These are phyloP conservation scores for Neoitamus cyanurus DNA, from an alignment of 2,888 invertebrate genomes.

Conservation along the genomic window DNA sequence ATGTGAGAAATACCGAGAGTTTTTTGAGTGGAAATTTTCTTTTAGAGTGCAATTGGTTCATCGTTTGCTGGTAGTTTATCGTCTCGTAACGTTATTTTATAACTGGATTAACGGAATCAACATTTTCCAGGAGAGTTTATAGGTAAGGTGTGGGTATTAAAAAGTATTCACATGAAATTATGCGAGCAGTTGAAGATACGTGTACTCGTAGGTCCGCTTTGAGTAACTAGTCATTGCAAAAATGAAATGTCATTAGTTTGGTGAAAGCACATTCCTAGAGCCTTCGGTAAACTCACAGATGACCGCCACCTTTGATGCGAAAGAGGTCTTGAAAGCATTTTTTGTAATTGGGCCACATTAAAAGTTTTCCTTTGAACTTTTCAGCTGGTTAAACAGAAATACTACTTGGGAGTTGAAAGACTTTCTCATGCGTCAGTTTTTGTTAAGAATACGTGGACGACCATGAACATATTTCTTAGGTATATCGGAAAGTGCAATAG, in stretches of 20 bases:
- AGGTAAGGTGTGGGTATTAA: too few species aligned
- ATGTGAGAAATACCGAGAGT: not conserved
- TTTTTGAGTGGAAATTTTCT: not conserved
- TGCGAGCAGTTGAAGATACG: not conserved
- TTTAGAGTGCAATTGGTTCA: not conserved
- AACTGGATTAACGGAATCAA: not conserved
- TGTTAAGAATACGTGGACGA: too few species aligned
- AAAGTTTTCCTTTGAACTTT: not conserved
- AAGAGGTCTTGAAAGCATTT: not conserved
- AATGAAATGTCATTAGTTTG: too few species aligned
- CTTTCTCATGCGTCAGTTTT: too few species aligned
- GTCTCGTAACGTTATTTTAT: not conserved
- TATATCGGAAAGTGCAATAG: too few species aligned
- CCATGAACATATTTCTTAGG: too few species aligned
- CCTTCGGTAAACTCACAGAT: not conserved
- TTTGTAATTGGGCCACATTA: not conserved
- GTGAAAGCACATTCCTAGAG: too few species aligned
- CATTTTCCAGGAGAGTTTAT: not conserved
- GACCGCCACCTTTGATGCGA: not conserved
- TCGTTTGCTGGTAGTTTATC: not conserved
- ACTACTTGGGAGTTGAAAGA: too few species aligned
- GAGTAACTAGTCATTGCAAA: too few species aligned
- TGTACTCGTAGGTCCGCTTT: not conserved
- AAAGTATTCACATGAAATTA: too few species aligned
- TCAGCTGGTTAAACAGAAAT: too few species aligned